A percentile compares a stretch with the other conserved stretches of the same genome.
Evolutionary conservation across 2,888 invertebrate species (phyloP).

Genomic region (Halictus quadricinctus): DNA sequence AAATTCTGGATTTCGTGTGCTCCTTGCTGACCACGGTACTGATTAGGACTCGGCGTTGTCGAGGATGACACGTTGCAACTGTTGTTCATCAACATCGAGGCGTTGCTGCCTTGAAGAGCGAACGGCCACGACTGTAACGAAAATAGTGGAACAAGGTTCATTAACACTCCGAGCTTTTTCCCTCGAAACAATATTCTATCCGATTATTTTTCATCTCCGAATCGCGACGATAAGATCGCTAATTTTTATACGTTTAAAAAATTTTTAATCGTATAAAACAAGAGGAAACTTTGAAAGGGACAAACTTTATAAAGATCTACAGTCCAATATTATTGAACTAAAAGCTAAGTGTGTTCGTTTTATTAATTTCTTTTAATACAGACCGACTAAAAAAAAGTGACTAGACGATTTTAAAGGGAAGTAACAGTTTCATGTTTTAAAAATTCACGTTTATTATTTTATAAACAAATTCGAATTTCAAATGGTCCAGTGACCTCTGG

Average conservation of each 20-base stretch:
- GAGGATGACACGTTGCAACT: constrained; percentile 75
- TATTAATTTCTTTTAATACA: too few species aligned
- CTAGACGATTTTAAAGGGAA: neutral
- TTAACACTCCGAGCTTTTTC: neutral
- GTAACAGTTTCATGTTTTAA: neutral
- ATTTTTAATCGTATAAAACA: too few species aligned
- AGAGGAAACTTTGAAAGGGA: neutral
- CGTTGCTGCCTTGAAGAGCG: constrained; percentile 85
- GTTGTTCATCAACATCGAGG: constrained; percentile 73
- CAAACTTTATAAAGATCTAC: neutral
- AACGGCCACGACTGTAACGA: constrained; percentile 91
- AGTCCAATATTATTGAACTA: neutral
- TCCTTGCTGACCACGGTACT: constrained; percentile 71
- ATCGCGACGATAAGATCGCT: neutral
- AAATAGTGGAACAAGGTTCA: constrained; percentile 12
- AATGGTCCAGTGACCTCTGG: neutral
- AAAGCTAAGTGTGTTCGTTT: neutral
- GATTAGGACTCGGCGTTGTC: constrained; percentile 69
- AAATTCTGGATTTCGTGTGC: constrained; percentile 71
- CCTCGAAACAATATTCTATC: neutral
- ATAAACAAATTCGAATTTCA: neutral
- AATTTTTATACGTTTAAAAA: neutral
- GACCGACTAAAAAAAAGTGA: too few species aligned
- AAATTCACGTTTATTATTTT: neutral
- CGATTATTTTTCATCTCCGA: neutral